Base-by-base conservation (phyloP, 1,140 invertebrate species). In the Psix sp. region DNA sequence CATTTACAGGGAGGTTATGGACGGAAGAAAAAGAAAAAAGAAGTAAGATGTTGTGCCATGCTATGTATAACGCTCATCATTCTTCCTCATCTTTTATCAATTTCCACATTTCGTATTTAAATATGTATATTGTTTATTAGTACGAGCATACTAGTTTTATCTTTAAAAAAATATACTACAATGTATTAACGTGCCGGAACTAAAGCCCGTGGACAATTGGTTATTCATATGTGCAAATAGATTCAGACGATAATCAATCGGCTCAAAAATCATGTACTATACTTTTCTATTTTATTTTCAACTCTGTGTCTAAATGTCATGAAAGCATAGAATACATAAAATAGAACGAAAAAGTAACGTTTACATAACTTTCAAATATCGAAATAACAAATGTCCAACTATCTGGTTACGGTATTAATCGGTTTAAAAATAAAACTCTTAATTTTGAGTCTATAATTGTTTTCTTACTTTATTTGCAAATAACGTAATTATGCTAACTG, bases 1-100 rank as follows among this genome's bases (percentile, higher is more conserved):
- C 89, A 89, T 91, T 93, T 93, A 87, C 92, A 93, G 92, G 92
- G 90, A 90, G 92, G 91, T 93, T 93, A 93, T 93, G 93, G 93
- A 93, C 93, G 93, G 92, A 94, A 94, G 93, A 95, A 94, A 94
- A 94, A 95, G 92, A 94, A 95, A 94, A 95, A 95, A 94, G 94
- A 95, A 95, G 94, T 95, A 95, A 95, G 94, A 93, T 86, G 82
- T 86, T 87, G 81, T 79, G 84, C 82, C 84, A 86, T 82, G 84
- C 81, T 84, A 86, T 84, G 83, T 86, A 86, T 83, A 83, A 81
- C 59, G 76, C 76, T 77, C 77, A 68, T 80, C 78, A 78, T 74
- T 72, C 68, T 79, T 74, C 70, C 70, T 77, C 63, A 70, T 74
- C 66, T 77, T 73, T 60, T 67, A 71, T 71, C 66, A 56, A 71